Conservation (phyloP, 2,888 invertebrate species). For the Prosopocoilus inquinatus region DNA sequence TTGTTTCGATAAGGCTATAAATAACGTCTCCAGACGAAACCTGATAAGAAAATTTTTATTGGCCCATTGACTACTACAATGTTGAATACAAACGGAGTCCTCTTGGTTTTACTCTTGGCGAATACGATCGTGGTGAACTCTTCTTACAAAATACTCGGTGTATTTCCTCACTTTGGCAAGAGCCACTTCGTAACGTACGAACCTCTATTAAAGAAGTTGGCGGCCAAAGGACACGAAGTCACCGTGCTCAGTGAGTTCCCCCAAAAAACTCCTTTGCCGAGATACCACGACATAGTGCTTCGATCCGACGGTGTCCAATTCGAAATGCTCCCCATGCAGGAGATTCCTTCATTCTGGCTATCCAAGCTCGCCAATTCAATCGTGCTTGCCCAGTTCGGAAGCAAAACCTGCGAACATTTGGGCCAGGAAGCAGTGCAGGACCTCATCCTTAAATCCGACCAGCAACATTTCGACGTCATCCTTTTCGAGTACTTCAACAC, state of each 20-base stretch:
- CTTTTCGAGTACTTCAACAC: conserved; percentile 67
- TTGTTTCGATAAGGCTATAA: too few relatives aligned
- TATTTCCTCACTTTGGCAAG: conserved; percentile 67
- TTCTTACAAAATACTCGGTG: conserved; percentile 61
- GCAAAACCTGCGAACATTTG: conserved; percentile 15
- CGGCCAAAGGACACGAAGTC: conserved; percentile 62
- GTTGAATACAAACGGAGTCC: too few relatives aligned
- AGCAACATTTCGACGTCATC: conserved; percentile 61
- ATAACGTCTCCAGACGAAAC: too few relatives aligned
- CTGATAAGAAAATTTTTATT: too few relatives aligned
- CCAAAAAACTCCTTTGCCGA: conserved; percentile 15
- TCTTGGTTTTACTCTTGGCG: too few relatives aligned
- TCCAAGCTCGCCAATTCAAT: not conserved
- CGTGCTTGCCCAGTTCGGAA: conserved; percentile 3
- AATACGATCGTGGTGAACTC: too few relatives aligned
- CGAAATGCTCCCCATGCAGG: conserved; percentile 12
- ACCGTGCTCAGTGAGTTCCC: conserved; percentile 68
- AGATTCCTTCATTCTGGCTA: conserved; percentile 8
- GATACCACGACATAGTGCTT: conserved; percentile 26
- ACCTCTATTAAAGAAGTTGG: conserved; percentile 60
- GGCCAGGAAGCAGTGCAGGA: conserved; percentile 43
- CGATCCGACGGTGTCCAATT: conserved; percentile 4
- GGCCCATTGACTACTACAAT: too few relatives aligned
- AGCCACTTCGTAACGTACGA: conserved; percentile 70
- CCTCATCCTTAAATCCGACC: conserved; percentile 46